Evolutionary conservation across 2,888 invertebrate species (phyloP).

Genomic region (Oconnorella tubifera): DNA sequence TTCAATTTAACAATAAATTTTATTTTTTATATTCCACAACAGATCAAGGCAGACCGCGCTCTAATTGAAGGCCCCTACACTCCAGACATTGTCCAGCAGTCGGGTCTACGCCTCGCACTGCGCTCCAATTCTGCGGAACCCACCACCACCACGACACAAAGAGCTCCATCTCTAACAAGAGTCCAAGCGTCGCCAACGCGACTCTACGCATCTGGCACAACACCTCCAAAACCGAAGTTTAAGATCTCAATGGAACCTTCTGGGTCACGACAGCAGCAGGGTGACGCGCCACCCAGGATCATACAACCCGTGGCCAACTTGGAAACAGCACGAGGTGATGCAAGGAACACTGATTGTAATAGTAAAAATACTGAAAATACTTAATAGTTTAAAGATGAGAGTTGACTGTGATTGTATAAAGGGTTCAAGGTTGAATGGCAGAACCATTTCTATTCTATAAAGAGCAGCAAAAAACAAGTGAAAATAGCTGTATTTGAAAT

Average conservation of each 20-base stretch:
- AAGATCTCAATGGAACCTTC: slow-evolving; percentile 12
- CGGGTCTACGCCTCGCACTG: slow-evolving; percentile 6
- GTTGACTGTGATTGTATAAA: no score
- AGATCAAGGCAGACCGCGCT: slow-evolving; percentile 9
- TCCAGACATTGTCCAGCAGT: slow-evolving; percentile 11
- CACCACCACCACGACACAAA: not conserved
- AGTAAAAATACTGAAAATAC: no score
- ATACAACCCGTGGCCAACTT: slow-evolving; percentile 1
- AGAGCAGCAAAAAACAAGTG: no score
- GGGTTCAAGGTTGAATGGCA: no score
- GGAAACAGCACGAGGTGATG: not conserved
- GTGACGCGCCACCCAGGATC: slow-evolving; percentile 1
- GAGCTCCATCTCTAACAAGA: not conserved
- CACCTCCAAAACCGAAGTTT: slow-evolving; percentile 13
- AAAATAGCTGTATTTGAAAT: no score
- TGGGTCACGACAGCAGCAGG: not conserved
- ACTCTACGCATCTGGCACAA: not conserved
- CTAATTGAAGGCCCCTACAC: slow-evolving; percentile 12
- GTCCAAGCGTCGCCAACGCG: not conserved
- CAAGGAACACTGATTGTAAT: no score
- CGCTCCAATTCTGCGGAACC: not conserved
- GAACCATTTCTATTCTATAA: no score
- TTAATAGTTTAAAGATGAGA: no score
- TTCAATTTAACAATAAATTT: no score
- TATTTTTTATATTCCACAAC: no score